These are phyloP conservation scores for Branchipolynoe longqiensis DNA, from an alignment of 2,888 invertebrate genomes.

Conservation along the genomic window DNA sequence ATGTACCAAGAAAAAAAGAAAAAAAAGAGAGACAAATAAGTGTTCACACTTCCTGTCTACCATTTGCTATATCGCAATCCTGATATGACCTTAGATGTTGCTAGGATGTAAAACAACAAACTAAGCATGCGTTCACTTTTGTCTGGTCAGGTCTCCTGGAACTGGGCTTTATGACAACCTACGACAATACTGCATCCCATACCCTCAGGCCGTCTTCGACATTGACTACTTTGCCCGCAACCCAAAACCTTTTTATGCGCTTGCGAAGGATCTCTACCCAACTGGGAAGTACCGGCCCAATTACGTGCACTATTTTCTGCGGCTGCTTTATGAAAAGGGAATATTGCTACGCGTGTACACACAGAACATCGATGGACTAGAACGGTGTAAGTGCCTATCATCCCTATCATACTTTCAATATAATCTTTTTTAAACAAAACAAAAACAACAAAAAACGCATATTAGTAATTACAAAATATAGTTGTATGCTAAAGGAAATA, in stretches of 20 bases:
- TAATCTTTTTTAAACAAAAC: not conserved
- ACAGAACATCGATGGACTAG: slow-evolving; percentile 82
- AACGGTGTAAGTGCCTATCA: slow-evolving; percentile 80
- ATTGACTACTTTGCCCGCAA: slow-evolving; percentile 81
- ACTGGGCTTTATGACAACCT: slow-evolving; percentile 83
- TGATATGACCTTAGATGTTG: no score
- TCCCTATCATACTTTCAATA: not conserved
- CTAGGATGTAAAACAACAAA: no score
- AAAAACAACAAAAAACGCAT: no score
- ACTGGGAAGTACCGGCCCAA: slow-evolving; percentile 82
- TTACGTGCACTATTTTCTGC: slow-evolving; percentile 82
- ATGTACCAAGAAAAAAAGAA: no score
- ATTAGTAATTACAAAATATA: no score
- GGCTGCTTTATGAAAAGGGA: slow-evolving; percentile 80
- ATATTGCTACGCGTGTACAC: slow-evolving; percentile 82
- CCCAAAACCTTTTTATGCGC: slow-evolving; percentile 82
- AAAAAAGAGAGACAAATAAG: no score
- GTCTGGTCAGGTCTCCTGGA: slow-evolving; percentile 79
- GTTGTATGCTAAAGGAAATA: no score
- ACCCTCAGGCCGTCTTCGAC: slow-evolving; percentile 83
- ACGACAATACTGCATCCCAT: slow-evolving; percentile 82
- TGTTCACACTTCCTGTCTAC: no score
- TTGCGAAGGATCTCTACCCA: slow-evolving; percentile 82
- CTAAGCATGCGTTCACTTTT: no score
- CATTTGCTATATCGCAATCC: no score